Evolutionary conservation across 1,140 invertebrate genomes (phyloP).

Genomic region (Pogonomyrmex barbatus): DNA sequence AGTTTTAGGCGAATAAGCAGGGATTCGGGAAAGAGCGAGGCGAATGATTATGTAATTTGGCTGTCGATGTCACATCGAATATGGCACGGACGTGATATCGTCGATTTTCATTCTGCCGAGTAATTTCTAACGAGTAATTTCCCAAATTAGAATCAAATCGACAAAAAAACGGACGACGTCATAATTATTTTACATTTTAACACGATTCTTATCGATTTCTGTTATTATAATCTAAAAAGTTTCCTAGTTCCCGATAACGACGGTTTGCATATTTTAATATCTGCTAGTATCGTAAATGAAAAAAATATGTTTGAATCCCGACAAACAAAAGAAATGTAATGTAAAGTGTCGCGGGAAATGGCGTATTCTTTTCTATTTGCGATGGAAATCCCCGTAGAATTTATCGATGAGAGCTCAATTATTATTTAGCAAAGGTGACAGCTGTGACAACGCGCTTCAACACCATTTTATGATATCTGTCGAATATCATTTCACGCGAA

Average conservation of each 20-base stretch:
- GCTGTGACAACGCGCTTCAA: neutral
- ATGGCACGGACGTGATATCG: conserved; percentile 9
- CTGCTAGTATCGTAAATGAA: neutral
- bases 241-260: neutral
- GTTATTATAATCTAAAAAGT: neutral
- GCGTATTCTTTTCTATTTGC: neutral
- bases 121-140: too few species aligned
- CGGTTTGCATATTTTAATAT: neutral
- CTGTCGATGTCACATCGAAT: neutral
- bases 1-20: conserved; percentile 47
- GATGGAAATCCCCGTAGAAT: neutral
- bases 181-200: neutral
- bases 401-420: conserved; percentile 6
- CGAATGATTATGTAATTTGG: conserved; percentile 52
- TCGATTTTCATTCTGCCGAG: neutral
- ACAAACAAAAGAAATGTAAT: neutral
- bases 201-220: neutral
- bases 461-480: neutral
- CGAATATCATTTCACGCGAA: neutral
- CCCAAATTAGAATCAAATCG: neutral
- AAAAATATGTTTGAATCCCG: neutral
- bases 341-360: neutral
- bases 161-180: neutral
- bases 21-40: conserved; percentile 26
- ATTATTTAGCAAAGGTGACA: neutral